Evolutionary conservation across 2,888 invertebrate species (phyloP).

Genomic region (Ennomos quercinarius): DNA sequence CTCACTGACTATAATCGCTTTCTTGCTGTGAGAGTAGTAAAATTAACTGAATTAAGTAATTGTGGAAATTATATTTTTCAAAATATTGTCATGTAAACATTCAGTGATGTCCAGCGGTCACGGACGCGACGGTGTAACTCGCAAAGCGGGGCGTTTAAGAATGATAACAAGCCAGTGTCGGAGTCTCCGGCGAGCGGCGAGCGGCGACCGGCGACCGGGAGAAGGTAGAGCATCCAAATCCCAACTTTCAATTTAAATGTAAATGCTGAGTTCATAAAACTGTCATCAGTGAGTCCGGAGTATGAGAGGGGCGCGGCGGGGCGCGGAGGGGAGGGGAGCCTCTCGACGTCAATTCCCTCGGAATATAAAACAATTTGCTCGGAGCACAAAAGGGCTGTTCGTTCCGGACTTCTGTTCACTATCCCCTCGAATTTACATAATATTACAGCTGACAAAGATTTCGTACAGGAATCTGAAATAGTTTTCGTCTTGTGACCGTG

Average conservation of each 20-base stretch:
- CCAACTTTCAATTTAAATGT: constrained; percentile 56
- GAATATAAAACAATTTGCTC: constrained; percentile 63
- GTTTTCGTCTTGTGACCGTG: neutral
- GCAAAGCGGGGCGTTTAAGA: too few species aligned
- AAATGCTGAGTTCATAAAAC: constrained; percentile 60
- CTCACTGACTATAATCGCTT: too few species aligned
- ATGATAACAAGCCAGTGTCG: too few species aligned
- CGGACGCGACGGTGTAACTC: too few species aligned
- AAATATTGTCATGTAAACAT: too few species aligned
- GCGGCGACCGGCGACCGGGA: neutral
- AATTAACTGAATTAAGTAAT: too few species aligned
- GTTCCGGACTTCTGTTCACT: constrained; percentile 55
- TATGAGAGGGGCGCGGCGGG: constrained; percentile 5
- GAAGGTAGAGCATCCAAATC: constrained; percentile 4
- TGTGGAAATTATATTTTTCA: too few species aligned
- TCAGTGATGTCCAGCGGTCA: too few species aligned
- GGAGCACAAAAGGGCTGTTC: constrained; percentile 55
- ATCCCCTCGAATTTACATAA: constrained; percentile 55
- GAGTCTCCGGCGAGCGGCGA: neutral
- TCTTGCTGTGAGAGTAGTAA: too few species aligned
- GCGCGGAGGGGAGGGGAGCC: constrained; percentile 18
- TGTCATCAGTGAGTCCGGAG: constrained; percentile 53
- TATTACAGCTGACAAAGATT: constrained; percentile 49
- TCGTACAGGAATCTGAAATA: constrained; percentile 35
- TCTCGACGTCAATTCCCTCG: constrained; percentile 37